These are phyloP conservation scores for Nasua narica DNA, from an alignment of 2,797 vertebrate species.

Conservation along the genomic window DNA sequence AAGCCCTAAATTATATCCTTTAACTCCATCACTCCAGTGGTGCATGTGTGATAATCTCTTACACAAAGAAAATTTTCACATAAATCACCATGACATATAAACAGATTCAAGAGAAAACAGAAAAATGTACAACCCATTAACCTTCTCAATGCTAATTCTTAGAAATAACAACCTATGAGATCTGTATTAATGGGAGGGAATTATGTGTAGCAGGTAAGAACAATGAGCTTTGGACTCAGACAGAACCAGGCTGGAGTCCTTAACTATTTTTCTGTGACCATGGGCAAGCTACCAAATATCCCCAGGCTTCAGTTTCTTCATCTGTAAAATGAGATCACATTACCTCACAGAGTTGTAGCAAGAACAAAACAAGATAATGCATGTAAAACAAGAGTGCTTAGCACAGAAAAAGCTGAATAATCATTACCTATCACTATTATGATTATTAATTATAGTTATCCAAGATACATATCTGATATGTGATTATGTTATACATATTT, in stretches of 20 bases:
- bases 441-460: not conserved
- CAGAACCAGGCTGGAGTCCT: not conserved
- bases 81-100: not conserved
- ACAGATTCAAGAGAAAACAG: not conserved
- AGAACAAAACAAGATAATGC: not conserved
- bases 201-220: not conserved
- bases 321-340: not conserved
- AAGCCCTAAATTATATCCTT: not conserved
- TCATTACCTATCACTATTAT: not conserved
- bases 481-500: not conserved
- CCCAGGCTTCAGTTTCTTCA: not conserved
- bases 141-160: not conserved
- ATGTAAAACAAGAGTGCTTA: not conserved
- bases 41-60: not conserved
- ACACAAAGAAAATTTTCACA: constrained; percentile 17
- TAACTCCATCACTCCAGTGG: not conserved
- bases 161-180: not conserved
- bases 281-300: not conserved
- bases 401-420: not conserved
- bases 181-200: not conserved
- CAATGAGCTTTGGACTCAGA: not conserved
- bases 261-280: not conserved
- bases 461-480: not conserved
- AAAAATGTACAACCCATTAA: not conserved
- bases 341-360: not conserved